Evolutionary conservation across 2,888 invertebrate species (phyloP).

Genomic region (Apamea monoglypha): DNA sequence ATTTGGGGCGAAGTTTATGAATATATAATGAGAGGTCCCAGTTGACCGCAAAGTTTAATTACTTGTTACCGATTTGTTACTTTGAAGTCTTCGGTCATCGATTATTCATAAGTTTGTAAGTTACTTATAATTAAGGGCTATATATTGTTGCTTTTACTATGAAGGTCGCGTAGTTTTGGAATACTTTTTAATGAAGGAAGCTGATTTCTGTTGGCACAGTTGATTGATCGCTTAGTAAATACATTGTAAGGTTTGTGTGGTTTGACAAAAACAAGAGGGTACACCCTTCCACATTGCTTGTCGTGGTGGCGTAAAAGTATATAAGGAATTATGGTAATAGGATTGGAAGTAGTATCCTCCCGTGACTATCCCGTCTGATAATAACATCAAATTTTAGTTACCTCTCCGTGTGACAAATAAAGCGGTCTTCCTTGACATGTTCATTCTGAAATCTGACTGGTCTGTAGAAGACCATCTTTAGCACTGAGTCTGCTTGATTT

Average conservation of each 20-base stretch:
- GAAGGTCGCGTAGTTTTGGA: neutral
- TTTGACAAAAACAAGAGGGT: neutral
- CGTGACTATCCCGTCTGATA: neutral
- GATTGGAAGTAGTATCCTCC: neutral
- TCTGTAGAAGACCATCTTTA: too few relatives aligned
- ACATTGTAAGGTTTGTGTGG: neutral
- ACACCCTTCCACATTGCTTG: neutral
- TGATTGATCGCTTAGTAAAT: neutral
- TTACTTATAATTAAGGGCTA: constrained; percentile 27
- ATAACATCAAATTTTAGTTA: neutral
- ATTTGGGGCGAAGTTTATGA: constrained; percentile 44
- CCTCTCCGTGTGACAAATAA: neutral
- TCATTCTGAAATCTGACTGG: neutral
- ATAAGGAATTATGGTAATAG: neutral
- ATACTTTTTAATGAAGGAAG: neutral
- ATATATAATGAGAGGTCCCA: constrained; percentile 40
- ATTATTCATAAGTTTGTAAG: constrained; percentile 37
- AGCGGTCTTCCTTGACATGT: neutral
- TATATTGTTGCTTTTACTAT: constrained; percentile 20
- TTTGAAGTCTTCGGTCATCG: constrained; percentile 33
- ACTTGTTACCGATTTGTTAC: constrained; percentile 40
- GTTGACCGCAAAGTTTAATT: constrained; percentile 53
- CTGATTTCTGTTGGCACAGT: neutral
- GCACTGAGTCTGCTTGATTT: neutral
- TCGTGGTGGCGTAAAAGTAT: neutral